Percentiles rank a stretch among this genome's conserved stretches.
These are phyloP conservation scores for Poliocrania exsul DNA, from an alignment of 2,797 vertebrate genomes.

Conservation along the genomic window DNA sequence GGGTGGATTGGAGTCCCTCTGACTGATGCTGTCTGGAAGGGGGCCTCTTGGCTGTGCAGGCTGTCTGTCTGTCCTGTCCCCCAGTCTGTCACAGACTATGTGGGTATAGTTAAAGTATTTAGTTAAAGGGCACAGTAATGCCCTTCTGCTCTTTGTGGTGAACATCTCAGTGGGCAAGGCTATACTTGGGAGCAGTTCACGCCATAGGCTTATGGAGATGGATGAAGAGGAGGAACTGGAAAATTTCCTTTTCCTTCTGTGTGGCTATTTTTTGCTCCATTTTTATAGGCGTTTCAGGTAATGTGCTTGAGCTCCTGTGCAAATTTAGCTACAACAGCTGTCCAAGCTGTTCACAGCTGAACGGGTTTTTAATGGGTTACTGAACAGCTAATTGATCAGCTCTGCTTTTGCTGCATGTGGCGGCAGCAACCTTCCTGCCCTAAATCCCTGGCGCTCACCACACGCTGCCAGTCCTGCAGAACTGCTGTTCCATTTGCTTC, in stretches of 20 bases:
- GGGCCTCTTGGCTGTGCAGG: neutral
- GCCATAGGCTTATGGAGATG: fast-evolving
- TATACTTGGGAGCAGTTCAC: neutral
- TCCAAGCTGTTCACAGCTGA: neutral
- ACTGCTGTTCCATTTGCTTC: neutral
- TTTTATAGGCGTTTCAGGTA: neutral
- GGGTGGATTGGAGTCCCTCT: neutral
- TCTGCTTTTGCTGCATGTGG: neutral
- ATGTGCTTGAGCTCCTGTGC: neutral
- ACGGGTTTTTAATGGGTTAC: neutral
- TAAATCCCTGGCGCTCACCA: neutral
- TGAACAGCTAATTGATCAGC: neutral
- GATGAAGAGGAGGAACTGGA: neutral
- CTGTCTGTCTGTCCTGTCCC: neutral
- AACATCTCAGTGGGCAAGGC: neutral
- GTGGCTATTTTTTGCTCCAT: neutral
- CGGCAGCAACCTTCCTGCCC: neutral
- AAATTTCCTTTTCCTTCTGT: neutral
- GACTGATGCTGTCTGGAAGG: neutral
- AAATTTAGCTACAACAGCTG: constrained; percentile 10
- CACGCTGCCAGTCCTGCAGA: neutral
- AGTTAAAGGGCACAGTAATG: neutral
- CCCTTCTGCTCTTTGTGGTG: neutral
- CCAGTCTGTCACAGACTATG: fast-evolving
- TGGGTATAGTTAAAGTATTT: neutral